Conservation (phyloP, 1,140 invertebrate genomes). For the Zaprionus lachaisei region DNA sequence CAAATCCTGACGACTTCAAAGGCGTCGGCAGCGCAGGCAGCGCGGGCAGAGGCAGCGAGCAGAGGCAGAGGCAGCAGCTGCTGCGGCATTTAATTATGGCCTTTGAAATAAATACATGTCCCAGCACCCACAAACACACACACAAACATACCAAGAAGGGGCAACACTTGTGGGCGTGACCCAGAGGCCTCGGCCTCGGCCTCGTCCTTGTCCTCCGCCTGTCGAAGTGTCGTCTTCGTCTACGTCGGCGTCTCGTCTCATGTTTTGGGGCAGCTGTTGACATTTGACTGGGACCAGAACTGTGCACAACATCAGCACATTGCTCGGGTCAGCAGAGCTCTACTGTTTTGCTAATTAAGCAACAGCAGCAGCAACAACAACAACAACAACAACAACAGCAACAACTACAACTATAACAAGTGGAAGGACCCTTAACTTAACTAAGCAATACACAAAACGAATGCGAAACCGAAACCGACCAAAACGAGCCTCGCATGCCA, state of each 20-base stretch:
- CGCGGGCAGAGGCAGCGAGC: neutral
- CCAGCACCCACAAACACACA: constrained; percentile 17
- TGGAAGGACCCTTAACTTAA: constrained; percentile 26
- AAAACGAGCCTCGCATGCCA: neutral
- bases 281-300: constrained; percentile 52
- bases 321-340: constrained; percentile 26
- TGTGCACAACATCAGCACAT: constrained; percentile 13
- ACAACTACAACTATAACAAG: neutral
- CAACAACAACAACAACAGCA: constrained; percentile 16
- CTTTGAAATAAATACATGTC: constrained; percentile 53
- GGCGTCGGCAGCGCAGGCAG: constrained; percentile 22
- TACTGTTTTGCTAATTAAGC: constrained; percentile 63
- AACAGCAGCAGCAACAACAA: constrained; percentile 27
- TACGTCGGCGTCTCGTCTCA: constrained; percentile 13
- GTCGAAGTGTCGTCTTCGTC: constrained; percentile 20
- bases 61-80: constrained; percentile 39
- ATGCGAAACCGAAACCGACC: neutral
- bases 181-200: constrained; percentile 19
- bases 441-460: constrained; percentile 19
- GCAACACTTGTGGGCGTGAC: constrained; percentile 55
- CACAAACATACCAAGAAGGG: constrained; percentile 2
- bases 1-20: constrained; percentile 63
- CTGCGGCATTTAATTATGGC: constrained; percentile 67
- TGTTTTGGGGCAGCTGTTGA: constrained; percentile 62
- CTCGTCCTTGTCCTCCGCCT: neutral